A percentile compares a stretch with the other conserved stretches of the same genome.
Evolutionary conservation across 2,113 vertebrate species (phyloP).

Genomic region (Notarius quadriscutis): DNA sequence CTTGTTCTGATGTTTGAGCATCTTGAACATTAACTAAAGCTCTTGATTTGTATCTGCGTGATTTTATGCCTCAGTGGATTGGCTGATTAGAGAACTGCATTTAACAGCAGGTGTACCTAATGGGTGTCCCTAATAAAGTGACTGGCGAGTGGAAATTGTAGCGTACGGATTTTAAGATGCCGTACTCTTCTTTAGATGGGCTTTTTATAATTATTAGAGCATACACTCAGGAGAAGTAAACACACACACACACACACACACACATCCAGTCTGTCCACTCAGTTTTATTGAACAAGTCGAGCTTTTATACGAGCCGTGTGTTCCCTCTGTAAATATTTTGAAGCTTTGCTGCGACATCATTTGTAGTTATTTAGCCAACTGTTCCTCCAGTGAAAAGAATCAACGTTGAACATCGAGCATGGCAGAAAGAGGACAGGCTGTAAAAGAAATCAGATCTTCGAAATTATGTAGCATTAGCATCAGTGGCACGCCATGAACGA

Average conservation of each 20-base stretch:
- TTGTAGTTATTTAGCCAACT: not conserved
- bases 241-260: not conserved
- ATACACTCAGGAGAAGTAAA: constrained; percentile 2
- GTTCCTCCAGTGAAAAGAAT: not conserved
- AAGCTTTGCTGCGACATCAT: not conserved
- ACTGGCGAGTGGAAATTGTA: no score
- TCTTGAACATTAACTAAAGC: no score
- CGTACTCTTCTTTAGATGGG: not conserved
- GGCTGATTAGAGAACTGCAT: no score
- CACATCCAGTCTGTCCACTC: constrained; percentile 5
- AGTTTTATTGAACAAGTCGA: not conserved
- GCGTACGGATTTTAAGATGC: no score
- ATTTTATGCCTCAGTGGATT: no score
- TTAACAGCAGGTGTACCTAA: no score
- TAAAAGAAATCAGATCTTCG: not conserved
- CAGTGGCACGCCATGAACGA: not conserved
- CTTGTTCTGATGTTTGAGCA: no score
- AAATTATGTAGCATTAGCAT: not conserved
- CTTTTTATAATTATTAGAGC: constrained; percentile 10
- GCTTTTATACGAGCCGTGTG: not conserved
- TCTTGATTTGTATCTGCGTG: no score
- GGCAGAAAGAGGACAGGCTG: not conserved
- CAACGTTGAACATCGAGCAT: not conserved
- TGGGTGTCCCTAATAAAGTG: no score
- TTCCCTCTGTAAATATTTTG: constrained; percentile 6